Evolutionary conservation across 2,797 vertebrate genomes (phyloP), one percentile per base, ranked within the genome.

Genomic region (Hippocampus kuda): DNA sequence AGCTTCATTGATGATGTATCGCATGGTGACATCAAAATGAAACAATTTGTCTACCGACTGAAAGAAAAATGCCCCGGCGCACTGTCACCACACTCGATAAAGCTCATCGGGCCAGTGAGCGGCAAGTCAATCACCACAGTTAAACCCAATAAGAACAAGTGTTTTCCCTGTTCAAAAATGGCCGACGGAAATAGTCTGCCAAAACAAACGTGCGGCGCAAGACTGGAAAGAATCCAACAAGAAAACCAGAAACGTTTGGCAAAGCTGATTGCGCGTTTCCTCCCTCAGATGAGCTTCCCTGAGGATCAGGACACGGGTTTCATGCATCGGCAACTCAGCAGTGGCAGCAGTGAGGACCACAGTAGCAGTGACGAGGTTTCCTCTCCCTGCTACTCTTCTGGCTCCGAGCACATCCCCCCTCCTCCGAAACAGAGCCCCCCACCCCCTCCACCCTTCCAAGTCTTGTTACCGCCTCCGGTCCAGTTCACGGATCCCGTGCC

Each of bases 241-340:
- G 20, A 22, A 22, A 8, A 53, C 22, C 20, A 8, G 18, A 20
- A 22, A n/a, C 6, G 49, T 53, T 53, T 22, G 20, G 49, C 2
- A 3, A 46, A 13, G 44, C 15, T 46, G 2, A 66, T 10, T 60
- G 11, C 9, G 6, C 11, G 22, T 44, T 46, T 42, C 24, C 41
- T 46, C 64, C 56, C 65, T 51, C 86, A 99, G 97, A 98, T 99
- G 97, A 98, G 92, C 73, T 99, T 97, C 88, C 95, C 94, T 0
- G 96, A 99, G 0, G 96, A 98, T 70, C 94, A 95, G 87, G 91
- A 92, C 12, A 81, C 86, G 76, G 90, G 90, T 78, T 93, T 91
- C 0, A 75, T 89, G n/a, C 90, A 91, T 60, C 92, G 91, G 0
- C 94, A 89, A 6, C 87, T 91, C 62, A 98, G 95, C 92, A 95